phyloP scores from a whole-genome alignment of 92 coral and sea anemone species.

The Actinernus sp. region DNA sequence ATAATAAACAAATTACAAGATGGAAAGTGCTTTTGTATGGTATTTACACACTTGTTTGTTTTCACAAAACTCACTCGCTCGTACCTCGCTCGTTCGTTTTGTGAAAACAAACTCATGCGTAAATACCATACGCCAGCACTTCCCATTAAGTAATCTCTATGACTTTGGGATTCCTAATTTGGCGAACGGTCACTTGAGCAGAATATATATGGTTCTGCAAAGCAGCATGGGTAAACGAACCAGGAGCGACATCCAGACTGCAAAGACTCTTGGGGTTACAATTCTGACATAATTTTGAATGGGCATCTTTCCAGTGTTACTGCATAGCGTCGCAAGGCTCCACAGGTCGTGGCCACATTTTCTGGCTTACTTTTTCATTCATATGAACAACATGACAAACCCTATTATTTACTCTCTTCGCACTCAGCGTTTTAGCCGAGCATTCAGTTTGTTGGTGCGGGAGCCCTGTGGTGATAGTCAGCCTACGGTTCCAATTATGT shows the following conservation, averaged over 20 bases:
- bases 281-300: conserved; percentile 68
- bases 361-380: conserved; percentile 73
- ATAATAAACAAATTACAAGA: too few species aligned
- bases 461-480: conserved; percentile 55
- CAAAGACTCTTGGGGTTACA: conserved; percentile 85
- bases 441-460: conserved; percentile 38
- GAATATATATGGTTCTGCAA: conserved; percentile 43
- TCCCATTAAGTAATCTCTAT: too few species aligned
- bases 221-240: conserved; percentile 30
- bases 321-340: conserved; percentile 72
- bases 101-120: too few species aligned
- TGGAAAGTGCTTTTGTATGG: too few species aligned
- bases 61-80: too few species aligned
- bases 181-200: conserved; percentile 62
- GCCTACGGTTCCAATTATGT: too few species aligned
- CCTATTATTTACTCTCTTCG: conserved; percentile 82
- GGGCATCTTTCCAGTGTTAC: conserved; percentile 82
- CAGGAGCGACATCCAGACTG: conserved; percentile 74
- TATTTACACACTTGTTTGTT: too few species aligned
- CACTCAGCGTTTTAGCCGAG: conserved; percentile 63
- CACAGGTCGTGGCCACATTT: conserved; percentile 86
- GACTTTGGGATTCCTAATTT: conserved; percentile 52
- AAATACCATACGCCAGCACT: too few species aligned
- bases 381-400: conserved; percentile 84
- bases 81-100: too few species aligned